Evolutionary conservation across 2,797 vertebrate genomes (phyloP).

Genomic region (Psittacula echo): DNA sequence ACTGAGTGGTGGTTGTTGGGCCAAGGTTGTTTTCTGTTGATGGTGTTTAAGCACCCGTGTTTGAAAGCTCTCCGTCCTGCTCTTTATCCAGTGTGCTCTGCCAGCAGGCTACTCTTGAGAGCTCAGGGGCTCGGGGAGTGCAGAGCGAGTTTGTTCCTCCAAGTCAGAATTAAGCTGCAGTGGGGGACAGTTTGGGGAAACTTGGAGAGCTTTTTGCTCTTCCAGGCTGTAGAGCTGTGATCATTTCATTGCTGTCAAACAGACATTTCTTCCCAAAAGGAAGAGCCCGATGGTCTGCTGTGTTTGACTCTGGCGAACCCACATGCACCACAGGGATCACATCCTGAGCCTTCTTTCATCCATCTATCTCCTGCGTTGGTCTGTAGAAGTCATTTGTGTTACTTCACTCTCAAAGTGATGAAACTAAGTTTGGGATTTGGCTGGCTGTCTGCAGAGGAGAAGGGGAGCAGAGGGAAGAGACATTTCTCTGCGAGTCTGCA

Average conservation of each 20-base stretch:
- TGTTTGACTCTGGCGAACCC: background rate
- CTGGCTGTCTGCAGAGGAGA: background rate
- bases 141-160: constrained; percentile 42
- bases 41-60: background rate
- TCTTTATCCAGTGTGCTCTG: background rate
- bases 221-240: background rate
- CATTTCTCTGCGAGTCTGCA: background rate
- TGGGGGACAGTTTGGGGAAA: constrained; percentile 50
- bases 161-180: background rate
- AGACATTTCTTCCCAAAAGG: background rate
- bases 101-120: background rate
- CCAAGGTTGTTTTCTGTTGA: background rate
- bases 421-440: constrained; percentile 39
- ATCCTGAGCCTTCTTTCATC: background rate
- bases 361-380: background rate
- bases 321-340: background rate
- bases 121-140: background rate
- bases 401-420: constrained; percentile 45
- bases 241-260: background rate
- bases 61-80: background rate
- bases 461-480: constrained; percentile 23
- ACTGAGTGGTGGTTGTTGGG: background rate
- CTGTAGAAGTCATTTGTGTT: constrained; percentile 56
- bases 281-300: background rate
- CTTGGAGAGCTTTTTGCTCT: constrained; percentile 26